Evolutionary conservation across 1,140 invertebrate species (phyloP).

Genomic region (Cyrtorhinus lividipennis): DNA sequence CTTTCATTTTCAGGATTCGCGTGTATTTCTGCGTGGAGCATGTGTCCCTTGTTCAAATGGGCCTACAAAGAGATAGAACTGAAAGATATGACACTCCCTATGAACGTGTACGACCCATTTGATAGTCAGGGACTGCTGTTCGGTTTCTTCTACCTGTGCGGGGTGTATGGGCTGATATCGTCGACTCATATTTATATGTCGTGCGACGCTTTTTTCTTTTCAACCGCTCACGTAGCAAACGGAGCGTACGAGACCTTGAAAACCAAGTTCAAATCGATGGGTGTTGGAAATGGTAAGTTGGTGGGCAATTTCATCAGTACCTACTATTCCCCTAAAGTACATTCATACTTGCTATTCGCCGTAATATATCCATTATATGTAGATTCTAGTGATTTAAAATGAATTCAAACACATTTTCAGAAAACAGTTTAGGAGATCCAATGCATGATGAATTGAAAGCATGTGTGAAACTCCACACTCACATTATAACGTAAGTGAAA

Average conservation of each 20-base stretch:
- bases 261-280: neutral
- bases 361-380: too few species aligned
- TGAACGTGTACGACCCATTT: slow-evolving; percentile 1
- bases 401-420: too few species aligned
- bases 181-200: slow-evolving; percentile 10
- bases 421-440: neutral
- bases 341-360: too few species aligned
- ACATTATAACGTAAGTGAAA: neutral
- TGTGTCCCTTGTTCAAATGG: slow-evolving; percentile 11
- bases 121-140: neutral
- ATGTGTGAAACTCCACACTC: slow-evolving; percentile 7
- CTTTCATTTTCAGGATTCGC: too few species aligned
- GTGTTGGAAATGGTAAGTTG: neutral
- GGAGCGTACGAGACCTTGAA: neutral
- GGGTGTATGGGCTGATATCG: neutral
- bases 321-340: too few species aligned
- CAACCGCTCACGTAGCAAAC: neutral
- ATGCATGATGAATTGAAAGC: slow-evolving; percentile 4
- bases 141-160: neutral
- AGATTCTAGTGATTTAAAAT: too few species aligned
- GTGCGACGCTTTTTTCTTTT: slow-evolving; percentile 7
- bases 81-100: slow-evolving; percentile 6
- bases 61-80: neutral
- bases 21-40: neutral
- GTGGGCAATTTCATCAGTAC: too few species aligned